Percentiles rank a stretch among this genome's conserved stretches.
These are phyloP conservation scores for Megalonaias nervosa DNA, from an alignment of 1,140 invertebrate species.

Conservation along the genomic window DNA sequence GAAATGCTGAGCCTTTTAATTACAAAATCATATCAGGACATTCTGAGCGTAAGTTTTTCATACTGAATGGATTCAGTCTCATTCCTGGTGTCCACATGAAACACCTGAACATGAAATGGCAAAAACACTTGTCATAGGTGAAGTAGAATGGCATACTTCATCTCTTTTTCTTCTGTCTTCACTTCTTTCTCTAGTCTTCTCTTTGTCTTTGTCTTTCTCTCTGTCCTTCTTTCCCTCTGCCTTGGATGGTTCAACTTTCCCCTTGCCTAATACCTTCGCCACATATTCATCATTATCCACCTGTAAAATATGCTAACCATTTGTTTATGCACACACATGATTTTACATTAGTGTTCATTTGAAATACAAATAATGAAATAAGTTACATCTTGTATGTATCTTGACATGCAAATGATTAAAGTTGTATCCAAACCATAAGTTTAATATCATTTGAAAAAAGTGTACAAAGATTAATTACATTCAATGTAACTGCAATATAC, in stretches of 20 bases:
- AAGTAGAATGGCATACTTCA: conserved; percentile 26
- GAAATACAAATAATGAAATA: background rate
- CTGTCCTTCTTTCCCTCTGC: conserved; percentile 40
- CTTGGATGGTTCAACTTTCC: conserved; percentile 31
- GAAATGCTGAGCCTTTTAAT: too few species aligned
- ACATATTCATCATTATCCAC: conserved; percentile 72
- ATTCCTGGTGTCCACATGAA: too few species aligned
- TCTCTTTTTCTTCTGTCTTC: conserved; percentile 41
- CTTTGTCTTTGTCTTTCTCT: conserved; percentile 49
- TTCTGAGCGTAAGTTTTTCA: too few species aligned
- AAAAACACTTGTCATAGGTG: background rate
- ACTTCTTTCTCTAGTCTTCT: conserved; percentile 32
- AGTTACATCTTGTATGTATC: background rate
- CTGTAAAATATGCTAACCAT: conserved; percentile 58
- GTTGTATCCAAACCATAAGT: too few species aligned
- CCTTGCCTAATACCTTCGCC: conserved; percentile 63
- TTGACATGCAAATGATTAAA: too few species aligned
- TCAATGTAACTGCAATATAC: background rate
- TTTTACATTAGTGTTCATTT: background rate
- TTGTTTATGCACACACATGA: background rate
- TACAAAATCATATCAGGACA: too few species aligned
- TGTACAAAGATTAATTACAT: background rate
- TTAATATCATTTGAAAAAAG: background rate
- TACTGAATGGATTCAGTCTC: too few species aligned
- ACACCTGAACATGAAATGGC: too few species aligned